Evolutionary conservation across 1,140 invertebrate genomes (phyloP).

Genomic region (Doryteuthis pealeii): DNA sequence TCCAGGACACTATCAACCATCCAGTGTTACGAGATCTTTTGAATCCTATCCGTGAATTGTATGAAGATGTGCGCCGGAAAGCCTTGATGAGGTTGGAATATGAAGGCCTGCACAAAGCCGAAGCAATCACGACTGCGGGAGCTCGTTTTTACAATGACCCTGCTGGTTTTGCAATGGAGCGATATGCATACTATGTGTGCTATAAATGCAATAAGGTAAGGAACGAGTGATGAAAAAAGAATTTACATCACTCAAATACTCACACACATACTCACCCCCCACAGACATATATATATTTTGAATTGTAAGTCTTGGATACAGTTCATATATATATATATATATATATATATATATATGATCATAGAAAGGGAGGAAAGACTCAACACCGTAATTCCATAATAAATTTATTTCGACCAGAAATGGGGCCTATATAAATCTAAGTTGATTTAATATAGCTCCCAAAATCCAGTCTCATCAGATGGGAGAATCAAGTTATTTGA

Average conservation of each 20-base stretch:
- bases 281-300: no score
- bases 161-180: constrained; percentile 88
- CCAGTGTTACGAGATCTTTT: constrained; percentile 76
- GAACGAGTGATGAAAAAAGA: background rate
- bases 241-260: background rate
- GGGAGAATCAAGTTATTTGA: no score
- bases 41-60: constrained; percentile 76
- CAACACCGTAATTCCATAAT: no score
- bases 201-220: constrained; percentile 91
- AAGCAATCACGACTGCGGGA: constrained; percentile 72
- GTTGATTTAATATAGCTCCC: no score
- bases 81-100: constrained; percentile 95
- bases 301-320: no score
- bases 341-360: no score
- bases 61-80: constrained; percentile 89
- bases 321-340: background rate
- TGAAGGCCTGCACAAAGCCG: constrained; percentile 82
- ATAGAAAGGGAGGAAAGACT: no score
- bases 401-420: no score
- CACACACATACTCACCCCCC: no score
- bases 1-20: constrained; percentile 79
- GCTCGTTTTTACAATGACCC: constrained; percentile 76
- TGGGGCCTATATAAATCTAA: no score
- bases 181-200: constrained; percentile 98
- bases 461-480: no score